Base-by-base conservation (phyloP, 2,113 vertebrate genomes). In the Psephotus haematonotus region DNA sequence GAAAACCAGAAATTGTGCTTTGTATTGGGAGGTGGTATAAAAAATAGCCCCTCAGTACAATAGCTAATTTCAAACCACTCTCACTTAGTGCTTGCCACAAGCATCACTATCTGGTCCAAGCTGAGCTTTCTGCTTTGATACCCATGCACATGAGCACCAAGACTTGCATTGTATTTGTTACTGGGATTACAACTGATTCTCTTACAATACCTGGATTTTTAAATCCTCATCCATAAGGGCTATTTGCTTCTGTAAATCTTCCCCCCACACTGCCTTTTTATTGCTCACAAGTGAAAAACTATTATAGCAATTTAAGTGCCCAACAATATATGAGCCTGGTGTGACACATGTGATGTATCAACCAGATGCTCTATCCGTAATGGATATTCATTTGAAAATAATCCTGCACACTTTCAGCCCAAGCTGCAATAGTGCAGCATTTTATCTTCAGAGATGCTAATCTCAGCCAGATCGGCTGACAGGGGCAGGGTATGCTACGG, bases 401-500 rank as follows among this genome's bases (percentile, higher is more conserved):
- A 62, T 50, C 67, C 68, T 62, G 27, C n/a, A 52, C 39, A 47
- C 16, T 82, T 86, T 9, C 31, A 82, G 68, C 33, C 33, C 28
- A 64, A 70, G 69, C 43, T 70, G 13, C 27, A 52, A 15, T 4
- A 84, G 50, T 25, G 67, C 17, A 50, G 35, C 82, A 72, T 37
- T 90, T 85, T 6, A 67, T 55, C 39, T 88, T 74, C 1, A 33
- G 82, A 39, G 39, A 68, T 60, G 19, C 11, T 53, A 53, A 15
- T 64, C 52, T 64, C 31, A 20, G 1, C 23, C 15, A 1, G n/a
- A 10, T 17, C 24, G 75, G 33, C n/a, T 41, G 55, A 52, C 33
- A 64, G 22, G 12, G 7, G 31, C 27, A 46, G 18, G 31, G 5
- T 25, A 29, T 3, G 0, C n/a, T 60, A 2, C 5, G 17, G 46